These are phyloP conservation scores for Bemisia tabaci DNA, from an alignment of 1,140 invertebrate genomes.

Conservation along the genomic window DNA sequence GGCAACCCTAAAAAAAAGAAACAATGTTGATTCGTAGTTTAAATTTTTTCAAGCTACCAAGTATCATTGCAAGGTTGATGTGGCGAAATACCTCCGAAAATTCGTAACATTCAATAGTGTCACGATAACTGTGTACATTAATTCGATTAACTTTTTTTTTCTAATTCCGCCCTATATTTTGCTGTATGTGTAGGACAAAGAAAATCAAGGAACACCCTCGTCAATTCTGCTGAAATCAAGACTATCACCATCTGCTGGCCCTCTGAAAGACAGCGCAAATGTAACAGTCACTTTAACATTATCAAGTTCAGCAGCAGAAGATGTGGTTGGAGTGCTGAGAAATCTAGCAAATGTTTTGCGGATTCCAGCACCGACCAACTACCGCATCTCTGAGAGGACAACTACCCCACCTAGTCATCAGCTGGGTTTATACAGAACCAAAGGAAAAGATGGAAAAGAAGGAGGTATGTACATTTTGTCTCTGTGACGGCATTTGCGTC, in stretches of 20 bases:
- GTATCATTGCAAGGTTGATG: no score
- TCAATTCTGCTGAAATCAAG: constrained; percentile 14
- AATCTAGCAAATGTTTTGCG: constrained; percentile 83
- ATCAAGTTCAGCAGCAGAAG: constrained; percentile 76
- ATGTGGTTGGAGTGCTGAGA: constrained; percentile 77
- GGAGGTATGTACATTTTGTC: constrained; percentile 35
- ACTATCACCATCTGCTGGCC: constrained; percentile 39
- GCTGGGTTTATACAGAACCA: constrained; percentile 60
- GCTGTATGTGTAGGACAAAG: constrained; percentile 21
- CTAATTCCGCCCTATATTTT: not conserved
- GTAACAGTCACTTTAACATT: constrained; percentile 86
- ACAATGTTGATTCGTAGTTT: no score
- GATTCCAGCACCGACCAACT: constrained; percentile 70
- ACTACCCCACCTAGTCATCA: constrained; percentile 65
- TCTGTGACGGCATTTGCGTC: not conserved
- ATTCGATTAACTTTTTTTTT: constrained; percentile 1
- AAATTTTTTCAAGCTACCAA: no score
- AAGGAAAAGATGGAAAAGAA: constrained; percentile 72
- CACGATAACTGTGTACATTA: no score
- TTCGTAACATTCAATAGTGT: no score
- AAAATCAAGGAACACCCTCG: constrained; percentile 20
- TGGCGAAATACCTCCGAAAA: no score
- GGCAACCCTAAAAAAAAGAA: no score
- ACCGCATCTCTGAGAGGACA: constrained; percentile 68
- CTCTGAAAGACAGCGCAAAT: constrained; percentile 59